Percentiles rank a stretch among this genome's conserved stretches.
These are phyloP conservation scores for Tipula confusa DNA, from an alignment of 2,888 invertebrate genomes.

Conservation along the genomic window DNA sequence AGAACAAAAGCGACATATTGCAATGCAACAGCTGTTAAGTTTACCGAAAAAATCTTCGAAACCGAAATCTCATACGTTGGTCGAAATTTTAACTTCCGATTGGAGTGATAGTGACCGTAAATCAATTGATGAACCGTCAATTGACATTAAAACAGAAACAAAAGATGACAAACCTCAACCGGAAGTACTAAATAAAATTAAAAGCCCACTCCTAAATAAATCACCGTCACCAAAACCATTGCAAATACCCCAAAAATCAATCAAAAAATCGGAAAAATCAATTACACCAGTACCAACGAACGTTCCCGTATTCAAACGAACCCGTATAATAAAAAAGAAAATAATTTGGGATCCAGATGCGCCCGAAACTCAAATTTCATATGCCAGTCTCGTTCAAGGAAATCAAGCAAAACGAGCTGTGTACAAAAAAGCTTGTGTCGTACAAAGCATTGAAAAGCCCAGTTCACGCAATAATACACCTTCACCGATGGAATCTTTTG, in stretches of 20 bases:
- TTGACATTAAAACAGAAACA: background rate
- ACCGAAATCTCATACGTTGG: conserved; percentile 39
- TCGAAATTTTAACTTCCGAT: conserved; percentile 45
- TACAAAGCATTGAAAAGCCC: conserved; percentile 33
- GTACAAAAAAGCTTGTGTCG: conserved; percentile 33
- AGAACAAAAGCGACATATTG: conserved; percentile 45
- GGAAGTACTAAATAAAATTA: background rate
- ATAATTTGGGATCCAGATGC: conserved; percentile 66
- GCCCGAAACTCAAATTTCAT: conserved; percentile 47
- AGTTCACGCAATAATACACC: background rate
- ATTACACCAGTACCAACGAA: conserved; percentile 36
- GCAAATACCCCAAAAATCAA: background rate
- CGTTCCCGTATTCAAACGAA: conserved; percentile 40
- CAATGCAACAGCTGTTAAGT: conserved; percentile 44
- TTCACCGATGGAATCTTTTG: background rate
- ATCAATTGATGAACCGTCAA: background rate
- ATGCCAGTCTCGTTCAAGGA: conserved; percentile 48
- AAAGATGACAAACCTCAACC: background rate
- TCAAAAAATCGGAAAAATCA: background rate
- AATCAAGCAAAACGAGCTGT: conserved; percentile 35
- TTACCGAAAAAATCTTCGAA: conserved; percentile 34
- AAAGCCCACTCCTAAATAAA: background rate
- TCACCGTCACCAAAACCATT: background rate
- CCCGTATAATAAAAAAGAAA: conserved; percentile 65
- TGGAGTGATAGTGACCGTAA: conserved; percentile 46